Conservation (phyloP, 2,888 invertebrate species). For the Thumatha senex region DNA sequence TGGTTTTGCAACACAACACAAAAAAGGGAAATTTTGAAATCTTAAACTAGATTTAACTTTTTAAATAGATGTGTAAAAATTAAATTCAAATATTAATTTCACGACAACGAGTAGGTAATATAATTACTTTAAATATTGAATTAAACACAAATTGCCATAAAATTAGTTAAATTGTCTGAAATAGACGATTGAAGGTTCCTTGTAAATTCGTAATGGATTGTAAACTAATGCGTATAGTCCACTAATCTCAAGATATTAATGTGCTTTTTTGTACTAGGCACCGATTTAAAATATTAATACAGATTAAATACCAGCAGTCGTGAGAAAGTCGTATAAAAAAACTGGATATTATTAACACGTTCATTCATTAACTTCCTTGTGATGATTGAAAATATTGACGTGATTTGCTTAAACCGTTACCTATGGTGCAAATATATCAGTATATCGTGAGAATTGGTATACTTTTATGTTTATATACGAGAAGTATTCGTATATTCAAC, state of each 20-base stretch:
- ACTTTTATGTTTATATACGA: not conserved
- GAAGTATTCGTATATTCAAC: not conserved
- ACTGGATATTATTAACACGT: conserved; percentile 22
- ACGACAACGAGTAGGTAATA: too few relatives aligned
- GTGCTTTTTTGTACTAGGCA: too few relatives aligned
- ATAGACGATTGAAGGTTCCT: too few relatives aligned
- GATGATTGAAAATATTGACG: conserved; percentile 9
- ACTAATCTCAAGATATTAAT: not conserved
- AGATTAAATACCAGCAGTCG: not conserved
- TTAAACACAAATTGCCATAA: too few relatives aligned
- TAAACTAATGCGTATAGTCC: not conserved
- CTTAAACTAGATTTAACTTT: too few relatives aligned
- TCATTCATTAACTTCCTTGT: conserved; percentile 22
- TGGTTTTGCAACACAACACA: too few relatives aligned
- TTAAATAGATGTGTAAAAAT: too few relatives aligned
- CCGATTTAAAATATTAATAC: not conserved
- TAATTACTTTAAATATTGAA: too few relatives aligned
- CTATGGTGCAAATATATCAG: conserved; percentile 3
- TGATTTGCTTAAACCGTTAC: conserved; percentile 5
- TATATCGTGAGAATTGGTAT: conserved; percentile 8
- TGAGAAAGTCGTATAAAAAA: conserved; percentile 14
- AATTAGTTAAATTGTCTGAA: not conserved
- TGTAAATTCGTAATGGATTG: too few relatives aligned
- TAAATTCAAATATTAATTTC: too few relatives aligned
- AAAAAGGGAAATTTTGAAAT: too few relatives aligned